Percentiles rank a stretch among this genome's conserved stretches.
Evolutionary conservation across 1,140 invertebrate species (phyloP).

Genomic region (Arion vulgaris): DNA sequence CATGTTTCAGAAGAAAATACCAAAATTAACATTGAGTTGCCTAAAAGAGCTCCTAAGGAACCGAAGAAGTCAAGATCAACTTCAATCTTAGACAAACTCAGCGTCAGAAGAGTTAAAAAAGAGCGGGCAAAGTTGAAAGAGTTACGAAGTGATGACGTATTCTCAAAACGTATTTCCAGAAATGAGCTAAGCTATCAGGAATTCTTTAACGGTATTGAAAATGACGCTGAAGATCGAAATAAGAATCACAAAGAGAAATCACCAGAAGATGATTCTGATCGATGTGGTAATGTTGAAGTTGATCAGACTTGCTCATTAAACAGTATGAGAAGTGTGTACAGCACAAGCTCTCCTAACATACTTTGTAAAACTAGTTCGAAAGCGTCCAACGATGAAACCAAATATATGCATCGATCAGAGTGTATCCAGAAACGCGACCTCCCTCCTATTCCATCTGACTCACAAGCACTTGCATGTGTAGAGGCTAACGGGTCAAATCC

Average conservation of each 20-base stretch:
- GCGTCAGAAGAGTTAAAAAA: conserved; percentile 59
- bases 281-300: not conserved
- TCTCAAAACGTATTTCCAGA: conserved; percentile 60
- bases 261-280: conserved; percentile 14
- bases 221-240: conserved; percentile 42
- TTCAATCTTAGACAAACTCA: conserved; percentile 61
- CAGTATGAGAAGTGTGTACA: not conserved
- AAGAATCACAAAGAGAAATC: not conserved
- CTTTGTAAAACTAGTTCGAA: conserved; percentile 13
- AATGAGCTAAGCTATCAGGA: conserved; percentile 62
- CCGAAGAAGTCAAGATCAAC: conserved; percentile 60
- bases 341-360: not conserved
- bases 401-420: not conserved
- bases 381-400: not conserved
- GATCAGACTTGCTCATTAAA: not conserved
- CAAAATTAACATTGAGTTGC: conserved; percentile 48
- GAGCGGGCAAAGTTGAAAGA: conserved; percentile 65
- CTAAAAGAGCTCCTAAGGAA: conserved; percentile 57
- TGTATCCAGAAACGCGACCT: conserved; percentile 59
- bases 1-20: not conserved
- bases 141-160: conserved; percentile 61
- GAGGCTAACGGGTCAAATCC: not conserved
- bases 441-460: conserved; percentile 56
- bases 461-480: not conserved
- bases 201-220: conserved; percentile 48